Conservation (phyloP, 2,888 invertebrate species). For the Oxyteleia sp. region DNA sequence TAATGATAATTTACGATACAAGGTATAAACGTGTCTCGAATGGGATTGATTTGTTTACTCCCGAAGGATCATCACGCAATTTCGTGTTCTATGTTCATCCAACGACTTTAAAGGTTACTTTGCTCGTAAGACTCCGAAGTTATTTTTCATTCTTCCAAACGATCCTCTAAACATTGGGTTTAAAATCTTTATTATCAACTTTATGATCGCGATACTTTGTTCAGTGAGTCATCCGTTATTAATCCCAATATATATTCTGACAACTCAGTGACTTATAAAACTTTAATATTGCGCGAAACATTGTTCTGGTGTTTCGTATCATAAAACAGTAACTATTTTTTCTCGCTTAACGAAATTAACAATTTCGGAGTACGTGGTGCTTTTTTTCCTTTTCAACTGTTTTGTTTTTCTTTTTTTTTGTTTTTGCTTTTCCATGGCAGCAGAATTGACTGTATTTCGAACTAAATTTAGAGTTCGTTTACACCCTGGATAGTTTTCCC, state of each 20-base stretch:
- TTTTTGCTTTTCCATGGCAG: conserved; percentile 9
- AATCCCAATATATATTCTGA: conserved; percentile 36
- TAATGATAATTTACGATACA: conserved; percentile 87
- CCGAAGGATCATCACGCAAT: conserved; percentile 82
- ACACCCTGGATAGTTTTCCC: too few species aligned
- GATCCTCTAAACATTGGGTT: conserved; percentile 39
- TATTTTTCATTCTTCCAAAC: conserved; percentile 50
- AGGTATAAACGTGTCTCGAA: conserved; percentile 83
- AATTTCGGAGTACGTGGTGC: background rate
- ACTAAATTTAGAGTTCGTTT: conserved; percentile 30
- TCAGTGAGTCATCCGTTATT: conserved; percentile 33
- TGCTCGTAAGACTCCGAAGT: conserved; percentile 39
- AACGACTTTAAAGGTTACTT: conserved; percentile 38
- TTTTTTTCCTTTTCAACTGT: too few species aligned
- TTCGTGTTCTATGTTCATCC: conserved; percentile 51
- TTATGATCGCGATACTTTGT: conserved; percentile 43
- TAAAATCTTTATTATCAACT: conserved; percentile 55
- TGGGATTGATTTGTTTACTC: conserved; percentile 85
- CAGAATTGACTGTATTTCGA: conserved; percentile 8
- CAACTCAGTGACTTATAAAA: conserved; percentile 40
- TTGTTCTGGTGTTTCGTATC: background rate
- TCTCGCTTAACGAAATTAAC: background rate
- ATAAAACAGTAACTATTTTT: conserved; percentile 3
- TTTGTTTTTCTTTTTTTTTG: conserved; percentile 21
- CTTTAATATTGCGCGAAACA: conserved; percentile 2